Percentiles rank a stretch among this genome's conserved stretches.
phyloP scores from a whole-genome alignment of 2,797 vertebrate genomes.

The Chlorospingus semifuscus region DNA sequence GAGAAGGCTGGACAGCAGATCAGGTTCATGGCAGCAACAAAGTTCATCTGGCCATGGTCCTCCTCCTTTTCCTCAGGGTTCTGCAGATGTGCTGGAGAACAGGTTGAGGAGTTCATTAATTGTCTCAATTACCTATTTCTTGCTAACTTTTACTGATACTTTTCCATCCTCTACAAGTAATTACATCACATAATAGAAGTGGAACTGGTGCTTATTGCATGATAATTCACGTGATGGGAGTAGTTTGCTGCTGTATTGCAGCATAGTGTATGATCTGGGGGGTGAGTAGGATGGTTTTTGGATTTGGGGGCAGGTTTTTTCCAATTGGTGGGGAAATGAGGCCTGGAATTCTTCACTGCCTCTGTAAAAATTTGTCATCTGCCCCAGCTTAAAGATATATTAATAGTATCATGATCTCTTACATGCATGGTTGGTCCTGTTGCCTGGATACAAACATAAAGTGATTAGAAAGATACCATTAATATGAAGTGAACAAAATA shows the following conservation, averaged over 20 bases:
- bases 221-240: not conserved
- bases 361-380: slow-evolving; percentile 17
- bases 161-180: not conserved
- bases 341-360: not conserved
- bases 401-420: slow-evolving; percentile 27
- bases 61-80: not conserved
- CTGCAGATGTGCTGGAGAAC: not conserved
- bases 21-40: fast-evolving
- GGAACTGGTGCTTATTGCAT: not conserved
- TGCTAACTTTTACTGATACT: not conserved
- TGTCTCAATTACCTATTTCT: not conserved
- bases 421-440: not conserved
- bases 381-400: slow-evolving; percentile 1
- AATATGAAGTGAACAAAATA: slow-evolving; percentile 28
- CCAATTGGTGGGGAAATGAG: not conserved
- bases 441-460: slow-evolving; percentile 37
- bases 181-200: not conserved
- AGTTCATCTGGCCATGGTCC: not conserved
- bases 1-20: not conserved
- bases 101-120: not conserved
- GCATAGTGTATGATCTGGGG: not conserved
- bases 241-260: not conserved
- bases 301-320: not conserved
- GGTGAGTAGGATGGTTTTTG: not conserved
- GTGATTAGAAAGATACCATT: slow-evolving; percentile 33